phyloP scores from a whole-genome alignment of 2,888 invertebrate species.

The Pristionchus arcanus region DNA sequence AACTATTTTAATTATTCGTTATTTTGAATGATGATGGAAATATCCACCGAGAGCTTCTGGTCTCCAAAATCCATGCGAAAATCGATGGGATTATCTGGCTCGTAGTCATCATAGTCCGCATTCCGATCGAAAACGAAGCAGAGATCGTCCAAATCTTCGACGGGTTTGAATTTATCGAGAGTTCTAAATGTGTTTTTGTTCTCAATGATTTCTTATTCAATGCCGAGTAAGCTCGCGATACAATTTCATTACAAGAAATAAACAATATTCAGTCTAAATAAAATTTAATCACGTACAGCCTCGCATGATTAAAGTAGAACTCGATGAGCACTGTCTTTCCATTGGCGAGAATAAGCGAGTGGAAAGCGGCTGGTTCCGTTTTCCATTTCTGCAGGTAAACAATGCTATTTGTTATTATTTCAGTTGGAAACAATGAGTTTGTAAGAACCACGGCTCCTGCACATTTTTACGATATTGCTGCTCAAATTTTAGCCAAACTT shows the following conservation, averaged over 20 bases:
- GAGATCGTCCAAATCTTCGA: not conserved
- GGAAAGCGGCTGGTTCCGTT: not conserved
- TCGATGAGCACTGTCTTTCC: not conserved
- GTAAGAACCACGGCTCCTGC: too few species aligned
- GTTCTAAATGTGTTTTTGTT: not conserved
- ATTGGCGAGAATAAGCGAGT: not conserved
- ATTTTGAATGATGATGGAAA: too few species aligned
- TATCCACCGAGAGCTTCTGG: too few species aligned
- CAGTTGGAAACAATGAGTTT: too few species aligned
- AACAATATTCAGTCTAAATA: not conserved
- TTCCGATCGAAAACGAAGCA: not conserved
- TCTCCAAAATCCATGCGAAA: not conserved
- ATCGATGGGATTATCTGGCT: not conserved
- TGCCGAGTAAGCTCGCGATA: too few species aligned
- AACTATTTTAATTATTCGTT: too few species aligned
- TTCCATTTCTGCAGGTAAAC: not conserved
- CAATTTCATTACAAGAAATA: too few species aligned
- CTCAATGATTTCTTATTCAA: too few species aligned
- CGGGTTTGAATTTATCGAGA: not conserved
- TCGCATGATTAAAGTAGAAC: not conserved
- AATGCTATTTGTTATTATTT: too few species aligned
- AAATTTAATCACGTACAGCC: not conserved
- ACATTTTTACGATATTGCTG: too few species aligned
- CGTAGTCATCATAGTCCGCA: not conserved
- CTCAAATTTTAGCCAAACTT: too few species aligned